These are phyloP conservation scores for Caenorhabditis sp. DNA, from an alignment of 2,888 invertebrate species.

Conservation along the genomic window DNA sequence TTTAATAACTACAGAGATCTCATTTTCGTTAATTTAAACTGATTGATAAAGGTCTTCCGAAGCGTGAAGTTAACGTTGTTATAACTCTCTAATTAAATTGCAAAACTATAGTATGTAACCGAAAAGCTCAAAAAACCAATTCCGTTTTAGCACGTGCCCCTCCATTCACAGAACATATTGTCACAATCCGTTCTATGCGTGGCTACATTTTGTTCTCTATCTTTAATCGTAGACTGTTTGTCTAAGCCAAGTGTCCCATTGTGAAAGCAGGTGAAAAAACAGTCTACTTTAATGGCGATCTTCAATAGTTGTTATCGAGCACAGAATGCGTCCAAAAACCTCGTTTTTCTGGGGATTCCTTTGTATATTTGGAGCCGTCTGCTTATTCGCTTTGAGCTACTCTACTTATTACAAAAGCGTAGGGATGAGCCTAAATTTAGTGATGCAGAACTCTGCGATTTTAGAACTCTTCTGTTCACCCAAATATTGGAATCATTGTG, in stretches of 20 bases:
- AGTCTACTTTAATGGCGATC: neutral
- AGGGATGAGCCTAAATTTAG: too few relatives aligned
- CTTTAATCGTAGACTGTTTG: conserved; percentile 4
- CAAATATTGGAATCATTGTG: conserved; percentile 10
- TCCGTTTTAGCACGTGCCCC: too few relatives aligned
- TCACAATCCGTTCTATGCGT: neutral
- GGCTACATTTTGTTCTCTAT: neutral
- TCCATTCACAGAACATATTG: too few relatives aligned
- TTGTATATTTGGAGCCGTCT: neutral
- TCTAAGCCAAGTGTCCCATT: neutral
- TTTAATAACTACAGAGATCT: neutral
- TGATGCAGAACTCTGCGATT: too few relatives aligned
- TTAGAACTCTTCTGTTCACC: neutral
- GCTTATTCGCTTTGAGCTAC: too few relatives aligned
- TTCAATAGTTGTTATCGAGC: neutral
- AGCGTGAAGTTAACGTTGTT: too few relatives aligned
- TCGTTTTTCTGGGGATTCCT: neutral
- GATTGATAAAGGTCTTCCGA: neutral
- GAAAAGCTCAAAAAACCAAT: too few relatives aligned
- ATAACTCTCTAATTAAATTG: too few relatives aligned
- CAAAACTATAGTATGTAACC: too few relatives aligned
- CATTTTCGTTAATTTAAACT: neutral
- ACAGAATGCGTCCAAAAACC: too few relatives aligned
- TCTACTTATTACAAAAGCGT: too few relatives aligned
- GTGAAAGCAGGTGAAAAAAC: conserved; percentile 23